Evolutionary conservation across 2,113 vertebrate species (phyloP).

Genomic region (Malurus elegans): DNA sequence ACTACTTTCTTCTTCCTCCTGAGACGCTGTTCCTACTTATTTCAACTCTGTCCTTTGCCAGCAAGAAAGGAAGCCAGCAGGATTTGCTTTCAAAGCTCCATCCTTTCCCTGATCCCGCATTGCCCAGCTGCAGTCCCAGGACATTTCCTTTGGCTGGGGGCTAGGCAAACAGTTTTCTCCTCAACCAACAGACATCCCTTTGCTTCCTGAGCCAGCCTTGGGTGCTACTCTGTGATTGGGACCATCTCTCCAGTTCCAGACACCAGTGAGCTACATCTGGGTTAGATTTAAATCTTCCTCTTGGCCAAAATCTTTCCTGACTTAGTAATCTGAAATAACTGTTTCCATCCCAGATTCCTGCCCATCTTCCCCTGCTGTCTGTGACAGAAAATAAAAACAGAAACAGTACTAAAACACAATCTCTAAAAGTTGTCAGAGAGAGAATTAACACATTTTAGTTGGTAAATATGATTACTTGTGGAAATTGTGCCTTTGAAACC

Average conservation of each 20-base stretch:
- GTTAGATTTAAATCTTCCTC: constrained; percentile 59
- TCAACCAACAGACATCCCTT: constrained; percentile 46
- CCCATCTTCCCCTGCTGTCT: not conserved
- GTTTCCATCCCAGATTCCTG: not conserved
- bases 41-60: not conserved
- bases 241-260: constrained; percentile 15
- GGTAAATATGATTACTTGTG: not conserved
- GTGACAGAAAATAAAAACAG: constrained; percentile 30
- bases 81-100: not conserved
- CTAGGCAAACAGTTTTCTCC: constrained; percentile 56
- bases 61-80: not conserved
- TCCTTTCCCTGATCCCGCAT: not conserved
- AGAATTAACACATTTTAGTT: not conserved
- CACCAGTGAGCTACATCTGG: constrained; percentile 58
- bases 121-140: not conserved
- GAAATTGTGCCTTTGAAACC: not conserved
- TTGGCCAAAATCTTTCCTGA: constrained; percentile 59
- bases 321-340: constrained; percentile 44
- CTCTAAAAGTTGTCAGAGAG: not conserved
- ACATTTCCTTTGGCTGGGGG: constrained; percentile 62
- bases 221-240: constrained; percentile 50
- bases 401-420: not conserved
- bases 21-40: not conserved
- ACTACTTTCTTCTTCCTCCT: not conserved
- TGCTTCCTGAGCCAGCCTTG: constrained; percentile 63